Base-by-base conservation (phyloP, 1,140 invertebrate species). In the Chlorops oryzae region DNA sequence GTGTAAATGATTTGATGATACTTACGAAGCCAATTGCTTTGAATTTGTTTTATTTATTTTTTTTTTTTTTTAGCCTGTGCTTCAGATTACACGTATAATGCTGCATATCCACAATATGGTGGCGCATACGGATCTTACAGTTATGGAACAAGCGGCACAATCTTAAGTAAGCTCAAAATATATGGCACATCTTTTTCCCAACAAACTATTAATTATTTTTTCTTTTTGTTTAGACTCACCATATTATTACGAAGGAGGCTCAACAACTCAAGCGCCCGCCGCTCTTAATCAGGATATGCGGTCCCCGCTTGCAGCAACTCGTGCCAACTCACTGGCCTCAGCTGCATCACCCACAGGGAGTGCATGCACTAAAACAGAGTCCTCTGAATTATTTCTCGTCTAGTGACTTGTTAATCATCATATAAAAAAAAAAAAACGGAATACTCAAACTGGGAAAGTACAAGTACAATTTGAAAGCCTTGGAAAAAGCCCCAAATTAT, bases 131-230 rank as follows among this genome's bases (percentile, higher is more conserved):
- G 82, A 46, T 79, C 81, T 13, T 87, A 87, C 60, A 81, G 83
- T 54, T 87, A 87, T 73, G 79, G 82, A 42, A 75, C 82, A 55
- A 78, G 82, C 52, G 80, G 83, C 62, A 82, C 84, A 71, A 78
- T 88, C 74, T 82, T 88, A 78, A 86, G 85, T 86, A 85, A 85
- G 84, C 86, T n/a, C n/a, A 79, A 75, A 7, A 39, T 28, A 32
- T 1, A 32, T 5, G 28, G 13, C 10, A 20, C 2, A 45, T 45
- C n/a, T n/a, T n/a, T n/a, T n/a, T n/a, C n/a, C n/a, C n/a, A n/a
- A n/a, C n/a, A n/a, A n/a, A n/a, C n/a, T n/a, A n/a, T n/a, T n/a
- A n/a, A n/a, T n/a, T n/a, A n/a, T n/a, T n/a, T 43, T 47, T 32
- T 40, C 5, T 46, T 17, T 37, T 51, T 56, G 71, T 70, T 2